Conservation (phyloP, 2,888 invertebrate species). For the Ormyrus pomaceus region DNA sequence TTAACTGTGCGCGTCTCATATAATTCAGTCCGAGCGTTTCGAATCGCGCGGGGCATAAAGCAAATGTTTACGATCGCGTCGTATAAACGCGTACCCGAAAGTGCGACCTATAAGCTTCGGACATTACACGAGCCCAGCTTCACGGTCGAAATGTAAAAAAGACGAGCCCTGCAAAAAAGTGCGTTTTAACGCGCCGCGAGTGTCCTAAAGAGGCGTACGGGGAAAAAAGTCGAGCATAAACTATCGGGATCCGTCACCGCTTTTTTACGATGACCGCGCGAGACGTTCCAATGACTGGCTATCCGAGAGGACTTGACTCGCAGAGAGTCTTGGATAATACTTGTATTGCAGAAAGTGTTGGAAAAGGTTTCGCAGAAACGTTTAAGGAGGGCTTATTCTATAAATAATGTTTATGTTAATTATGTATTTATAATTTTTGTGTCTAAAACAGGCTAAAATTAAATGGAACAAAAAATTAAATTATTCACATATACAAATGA, state of each 20-base stretch:
- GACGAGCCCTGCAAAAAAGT: slow-evolving; percentile 43
- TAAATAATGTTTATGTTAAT: too few relatives aligned
- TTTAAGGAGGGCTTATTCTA: too few relatives aligned
- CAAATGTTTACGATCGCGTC: slow-evolving; percentile 50
- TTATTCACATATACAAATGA: too few relatives aligned
- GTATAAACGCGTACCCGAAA: slow-evolving; percentile 45
- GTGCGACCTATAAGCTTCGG: slow-evolving; percentile 46
- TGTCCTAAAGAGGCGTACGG: background rate
- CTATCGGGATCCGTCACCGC: background rate
- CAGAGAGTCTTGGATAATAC: too few relatives aligned
- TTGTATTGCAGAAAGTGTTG: too few relatives aligned
- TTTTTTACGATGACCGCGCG: background rate
- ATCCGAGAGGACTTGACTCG: too few relatives aligned
- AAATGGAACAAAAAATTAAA: too few relatives aligned
- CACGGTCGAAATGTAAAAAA: slow-evolving; percentile 24
- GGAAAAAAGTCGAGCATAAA: slow-evolving; percentile 18
- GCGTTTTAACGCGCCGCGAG: slow-evolving; percentile 39
- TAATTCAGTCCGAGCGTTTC: slow-evolving; percentile 39
- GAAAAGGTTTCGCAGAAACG: too few relatives aligned
- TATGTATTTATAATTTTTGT: too few relatives aligned
- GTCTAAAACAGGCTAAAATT: too few relatives aligned
- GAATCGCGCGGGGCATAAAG: slow-evolving; percentile 52
- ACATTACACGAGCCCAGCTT: slow-evolving; percentile 38
- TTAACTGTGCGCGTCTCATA: slow-evolving; percentile 7
- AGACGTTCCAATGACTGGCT: background rate